Percentiles rank a stretch among this genome's conserved stretches.
Conservation (phyloP, 2,888 invertebrate genomes). For the Hypselothyrea guttata region DNA sequence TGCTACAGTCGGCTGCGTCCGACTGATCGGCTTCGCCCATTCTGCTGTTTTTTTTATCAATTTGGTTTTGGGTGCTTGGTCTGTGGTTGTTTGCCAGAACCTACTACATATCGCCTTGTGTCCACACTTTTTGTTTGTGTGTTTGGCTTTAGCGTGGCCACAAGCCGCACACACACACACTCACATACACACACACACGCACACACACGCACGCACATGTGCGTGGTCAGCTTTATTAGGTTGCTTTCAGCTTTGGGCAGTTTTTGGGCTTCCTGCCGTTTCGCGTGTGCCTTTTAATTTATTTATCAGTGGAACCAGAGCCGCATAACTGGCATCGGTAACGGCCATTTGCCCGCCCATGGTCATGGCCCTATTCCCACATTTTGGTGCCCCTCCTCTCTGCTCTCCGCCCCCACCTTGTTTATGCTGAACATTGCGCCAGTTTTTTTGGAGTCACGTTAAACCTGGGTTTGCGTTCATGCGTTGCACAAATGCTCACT, state of each 20-base stretch:
- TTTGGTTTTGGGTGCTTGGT: constrained; percentile 38
- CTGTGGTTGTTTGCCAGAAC: constrained; percentile 6
- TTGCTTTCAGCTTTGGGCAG: constrained; percentile 47
- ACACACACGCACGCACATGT: neutral
- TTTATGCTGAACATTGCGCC: constrained; percentile 55
- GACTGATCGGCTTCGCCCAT: too few relatives aligned
- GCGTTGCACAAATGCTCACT: constrained; percentile 33
- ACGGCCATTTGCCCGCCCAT: constrained; percentile 5
- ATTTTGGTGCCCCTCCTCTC: neutral
- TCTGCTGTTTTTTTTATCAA: constrained; percentile 42
- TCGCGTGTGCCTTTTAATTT: constrained; percentile 75
- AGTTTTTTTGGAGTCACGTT: constrained; percentile 33
- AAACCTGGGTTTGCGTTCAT: constrained; percentile 26
- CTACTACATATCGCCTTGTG: constrained; percentile 12
- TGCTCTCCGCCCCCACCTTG: constrained; percentile 23
- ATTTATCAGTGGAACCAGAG: constrained; percentile 56
- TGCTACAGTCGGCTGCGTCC: too few relatives aligned
- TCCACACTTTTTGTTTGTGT: constrained; percentile 14
- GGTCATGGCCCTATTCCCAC: neutral
- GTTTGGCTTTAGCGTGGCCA: constrained; percentile 37
- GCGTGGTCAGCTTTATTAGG: constrained; percentile 68
- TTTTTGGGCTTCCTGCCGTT: constrained; percentile 57
- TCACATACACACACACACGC: neutral
- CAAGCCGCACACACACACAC: constrained; percentile 25
- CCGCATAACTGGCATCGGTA: constrained; percentile 20